Percentiles rank a stretch among this genome's conserved stretches.
Conservation (phyloP, 2,113 vertebrate genomes). For the Saimiri boliviensis region DNA sequence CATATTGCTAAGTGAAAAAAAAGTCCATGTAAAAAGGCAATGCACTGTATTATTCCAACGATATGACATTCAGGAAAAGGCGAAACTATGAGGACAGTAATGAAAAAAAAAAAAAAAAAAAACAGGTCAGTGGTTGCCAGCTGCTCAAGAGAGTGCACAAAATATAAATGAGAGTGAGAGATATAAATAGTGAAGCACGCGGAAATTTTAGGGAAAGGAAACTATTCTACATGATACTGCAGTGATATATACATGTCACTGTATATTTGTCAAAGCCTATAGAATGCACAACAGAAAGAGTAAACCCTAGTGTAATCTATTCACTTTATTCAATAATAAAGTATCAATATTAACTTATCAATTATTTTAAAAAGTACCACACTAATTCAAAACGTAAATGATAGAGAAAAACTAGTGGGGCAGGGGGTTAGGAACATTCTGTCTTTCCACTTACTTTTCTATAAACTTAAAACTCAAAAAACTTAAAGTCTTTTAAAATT, state of each 20-base stretch:
- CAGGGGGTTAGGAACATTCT: background rate
- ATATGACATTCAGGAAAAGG: background rate
- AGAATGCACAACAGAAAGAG: too few species aligned
- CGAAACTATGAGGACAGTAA: too few species aligned
- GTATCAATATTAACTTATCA: background rate
- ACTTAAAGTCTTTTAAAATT: background rate
- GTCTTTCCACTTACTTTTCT: background rate
- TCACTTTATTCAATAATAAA: background rate
- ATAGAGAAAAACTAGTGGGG: background rate
- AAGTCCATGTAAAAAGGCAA: background rate
- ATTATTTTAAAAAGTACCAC: background rate
- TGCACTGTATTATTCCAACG: background rate
- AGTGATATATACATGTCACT: too few species aligned
- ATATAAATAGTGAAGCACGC: too few species aligned
- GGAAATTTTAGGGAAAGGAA: too few species aligned
- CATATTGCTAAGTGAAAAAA: background rate
- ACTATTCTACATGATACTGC: too few species aligned
- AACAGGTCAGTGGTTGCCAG: too few species aligned
- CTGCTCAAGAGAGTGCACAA: too few species aligned
- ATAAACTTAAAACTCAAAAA: background rate
- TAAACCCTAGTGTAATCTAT: too few species aligned
- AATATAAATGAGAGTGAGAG: too few species aligned
- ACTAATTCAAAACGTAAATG: background rate
- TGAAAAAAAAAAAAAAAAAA: too few species aligned
- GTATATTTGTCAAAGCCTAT: too few species aligned